These are phyloP conservation scores for Steinernema carpocapsae DNA, from an alignment of 2,888 invertebrate species.

Conservation along the genomic window DNA sequence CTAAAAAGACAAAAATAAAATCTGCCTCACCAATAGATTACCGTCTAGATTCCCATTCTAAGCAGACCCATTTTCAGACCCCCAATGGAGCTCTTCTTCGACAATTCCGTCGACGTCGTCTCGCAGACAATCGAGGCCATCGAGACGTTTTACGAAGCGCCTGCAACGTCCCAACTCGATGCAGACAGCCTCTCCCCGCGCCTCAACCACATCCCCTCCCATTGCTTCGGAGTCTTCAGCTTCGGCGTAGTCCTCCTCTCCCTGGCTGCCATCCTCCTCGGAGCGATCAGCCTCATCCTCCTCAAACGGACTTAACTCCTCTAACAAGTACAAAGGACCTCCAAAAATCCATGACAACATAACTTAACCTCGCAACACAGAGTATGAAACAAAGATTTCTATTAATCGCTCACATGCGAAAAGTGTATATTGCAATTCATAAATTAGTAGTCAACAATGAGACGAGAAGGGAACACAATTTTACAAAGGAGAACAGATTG, in stretches of 20 bases:
- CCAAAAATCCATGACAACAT: slow-evolving; percentile 11
- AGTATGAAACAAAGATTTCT: slow-evolving; percentile 1
- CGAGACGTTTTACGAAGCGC: slow-evolving; percentile 22
- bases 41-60: too few relatives aligned
- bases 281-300: neutral
- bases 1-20: too few relatives aligned
- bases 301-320: neutral
- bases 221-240: slow-evolving; percentile 22
- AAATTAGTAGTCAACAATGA: neutral
- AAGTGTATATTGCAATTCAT: too few relatives aligned
- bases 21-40: neutral
- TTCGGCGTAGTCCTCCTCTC: slow-evolving; percentile 1
- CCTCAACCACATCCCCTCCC: neutral
- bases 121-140: slow-evolving; percentile 26
- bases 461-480: neutral
- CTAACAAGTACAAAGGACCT: neutral
- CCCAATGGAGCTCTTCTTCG: slow-evolving; percentile 13
- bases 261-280: neutral
- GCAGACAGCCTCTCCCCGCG: neutral
- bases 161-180: neutral
- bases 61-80: neutral
- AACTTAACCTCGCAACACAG: slow-evolving; percentile 3
- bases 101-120: slow-evolving; percentile 29
- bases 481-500: neutral
- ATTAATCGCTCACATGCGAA: slow-evolving; percentile 4